A percentile compares a stretch with the other conserved stretches of the same genome.
These are phyloP conservation scores for Hyphantria cunea DNA, from an alignment of 1,140 invertebrate species.

Conservation along the genomic window DNA sequence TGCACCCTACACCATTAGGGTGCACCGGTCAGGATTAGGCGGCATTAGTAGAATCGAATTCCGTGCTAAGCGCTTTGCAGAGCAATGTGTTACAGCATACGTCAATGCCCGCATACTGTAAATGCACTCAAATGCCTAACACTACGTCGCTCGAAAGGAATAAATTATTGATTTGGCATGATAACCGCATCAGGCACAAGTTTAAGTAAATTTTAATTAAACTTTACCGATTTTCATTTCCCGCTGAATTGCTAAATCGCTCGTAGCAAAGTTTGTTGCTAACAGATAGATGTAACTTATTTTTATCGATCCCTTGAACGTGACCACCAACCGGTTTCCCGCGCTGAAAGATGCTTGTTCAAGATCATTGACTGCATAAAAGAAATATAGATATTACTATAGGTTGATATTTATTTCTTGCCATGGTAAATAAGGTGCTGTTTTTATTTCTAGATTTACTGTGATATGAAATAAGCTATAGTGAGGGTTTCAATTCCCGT, in stretches of 20 bases:
- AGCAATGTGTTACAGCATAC: constrained; percentile 61
- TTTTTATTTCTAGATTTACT: too few species aligned
- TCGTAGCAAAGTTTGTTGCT: constrained; percentile 41
- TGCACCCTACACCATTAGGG: constrained; percentile 66
- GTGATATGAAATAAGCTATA: too few species aligned
- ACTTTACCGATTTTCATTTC: constrained; percentile 66
- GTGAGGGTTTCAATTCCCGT: too few species aligned
- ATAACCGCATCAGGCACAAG: constrained; percentile 40
- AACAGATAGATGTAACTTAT: constrained; percentile 56
- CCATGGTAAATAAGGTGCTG: too few species aligned
- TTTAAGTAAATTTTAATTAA: constrained; percentile 65
- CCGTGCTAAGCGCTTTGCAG: constrained; percentile 70
- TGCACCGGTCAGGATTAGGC: constrained; percentile 71
- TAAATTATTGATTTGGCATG: constrained; percentile 51
- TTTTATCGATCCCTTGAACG: constrained; percentile 29
- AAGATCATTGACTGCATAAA: constrained; percentile 12
- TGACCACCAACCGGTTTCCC: constrained; percentile 7
- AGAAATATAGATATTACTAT: constrained; percentile 12
- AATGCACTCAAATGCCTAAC: constrained; percentile 41
- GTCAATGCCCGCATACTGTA: constrained; percentile 34
- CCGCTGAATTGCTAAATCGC: constrained; percentile 43
- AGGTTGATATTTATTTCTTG: too few species aligned
- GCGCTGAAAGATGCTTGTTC: constrained; percentile 12
- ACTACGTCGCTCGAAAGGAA: constrained; percentile 36
- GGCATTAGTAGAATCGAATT: constrained; percentile 78